These are phyloP conservation scores for Argyrosomus regius DNA, from an alignment of 2,797 vertebrate genomes.

Conservation along the genomic window DNA sequence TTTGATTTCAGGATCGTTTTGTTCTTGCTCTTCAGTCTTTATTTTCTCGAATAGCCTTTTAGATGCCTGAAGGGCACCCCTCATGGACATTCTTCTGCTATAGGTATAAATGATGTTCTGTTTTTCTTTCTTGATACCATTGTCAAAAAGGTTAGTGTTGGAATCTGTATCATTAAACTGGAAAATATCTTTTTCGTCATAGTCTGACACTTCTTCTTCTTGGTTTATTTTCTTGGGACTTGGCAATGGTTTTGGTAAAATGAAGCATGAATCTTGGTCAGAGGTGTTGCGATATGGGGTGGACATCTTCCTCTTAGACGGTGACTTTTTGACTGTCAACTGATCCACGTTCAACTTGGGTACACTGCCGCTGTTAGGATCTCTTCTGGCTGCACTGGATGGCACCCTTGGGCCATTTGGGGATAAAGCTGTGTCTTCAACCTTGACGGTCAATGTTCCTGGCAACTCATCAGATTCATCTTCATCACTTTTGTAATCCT, in stretches of 20 bases:
- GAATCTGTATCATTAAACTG: slow-evolving; percentile 85
- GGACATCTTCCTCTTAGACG: slow-evolving; percentile 88
- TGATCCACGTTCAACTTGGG: slow-evolving; percentile 75
- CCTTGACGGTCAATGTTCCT: slow-evolving; percentile 76
- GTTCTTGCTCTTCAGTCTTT: slow-evolving; percentile 75
- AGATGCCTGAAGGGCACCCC: slow-evolving; percentile 79
- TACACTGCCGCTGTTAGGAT: slow-evolving; percentile 74
- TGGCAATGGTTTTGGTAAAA: slow-evolving; percentile 93
- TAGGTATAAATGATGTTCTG: slow-evolving; percentile 81
- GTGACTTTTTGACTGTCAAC: slow-evolving; percentile 80
- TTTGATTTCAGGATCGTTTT: slow-evolving; percentile 79
- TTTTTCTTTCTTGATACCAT: slow-evolving; percentile 78
- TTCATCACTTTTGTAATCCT: slow-evolving; percentile 68
- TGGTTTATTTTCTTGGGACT: slow-evolving; percentile 90
- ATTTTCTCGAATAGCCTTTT: slow-evolving; percentile 82
- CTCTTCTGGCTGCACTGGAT: slow-evolving; percentile 65
- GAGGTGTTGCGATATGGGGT: slow-evolving; percentile 94
- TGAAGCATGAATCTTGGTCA: slow-evolving; percentile 94
- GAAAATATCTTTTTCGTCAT: slow-evolving; percentile 90
- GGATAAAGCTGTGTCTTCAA: slow-evolving; percentile 72
- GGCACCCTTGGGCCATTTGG: slow-evolving; percentile 81
- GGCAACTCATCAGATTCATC: slow-evolving; percentile 76
- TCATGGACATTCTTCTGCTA: slow-evolving; percentile 84
- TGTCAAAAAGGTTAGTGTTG: slow-evolving; percentile 67
- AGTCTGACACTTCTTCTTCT: slow-evolving; percentile 87